Conservation (phyloP, 2,113 vertebrate genomes). For the Alces alces region DNA sequence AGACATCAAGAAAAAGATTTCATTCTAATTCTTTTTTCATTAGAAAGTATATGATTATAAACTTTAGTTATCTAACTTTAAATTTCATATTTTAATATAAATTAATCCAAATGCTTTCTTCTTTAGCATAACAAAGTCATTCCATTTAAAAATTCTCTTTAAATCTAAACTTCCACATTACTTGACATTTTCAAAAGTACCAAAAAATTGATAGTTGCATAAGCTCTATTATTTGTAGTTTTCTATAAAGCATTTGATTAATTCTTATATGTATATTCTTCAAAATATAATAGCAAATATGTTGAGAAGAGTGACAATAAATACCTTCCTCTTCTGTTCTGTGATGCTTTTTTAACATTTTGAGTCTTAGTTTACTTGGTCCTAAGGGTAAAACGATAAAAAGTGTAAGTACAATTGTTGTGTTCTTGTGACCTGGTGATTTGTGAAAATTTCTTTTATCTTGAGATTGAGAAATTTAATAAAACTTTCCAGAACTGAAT, state of each 20-base stretch:
- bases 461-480: slow-evolving; percentile 7
- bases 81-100: slow-evolving; percentile 40
- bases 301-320: slow-evolving; percentile 29
- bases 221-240: slow-evolving; percentile 12
- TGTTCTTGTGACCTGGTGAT: slow-evolving; percentile 9
- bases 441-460: slow-evolving; percentile 20
- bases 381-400: slow-evolving; percentile 35
- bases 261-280: slow-evolving; percentile 38
- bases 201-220: slow-evolving; percentile 1
- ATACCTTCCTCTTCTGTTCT: slow-evolving; percentile 26
- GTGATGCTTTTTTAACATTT: neutral
- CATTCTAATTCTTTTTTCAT: slow-evolving; percentile 12
- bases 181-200: slow-evolving; percentile 35
- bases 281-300: slow-evolving; percentile 47
- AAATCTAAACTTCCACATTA: slow-evolving; percentile 1
- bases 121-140: neutral
- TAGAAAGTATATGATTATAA: neutral
- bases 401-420: slow-evolving; percentile 6
- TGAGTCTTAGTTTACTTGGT: neutral
- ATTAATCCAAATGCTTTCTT: slow-evolving; percentile 16
- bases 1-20: neutral
- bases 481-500: neutral
- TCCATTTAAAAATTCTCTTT: slow-evolving; percentile 17
- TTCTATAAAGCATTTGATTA: slow-evolving; percentile 18
- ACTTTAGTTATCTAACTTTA: slow-evolving; percentile 15